These are phyloP conservation scores for Microtus richardsoni DNA, from an alignment of 2,113 vertebrate genomes.

Conservation along the genomic window DNA sequence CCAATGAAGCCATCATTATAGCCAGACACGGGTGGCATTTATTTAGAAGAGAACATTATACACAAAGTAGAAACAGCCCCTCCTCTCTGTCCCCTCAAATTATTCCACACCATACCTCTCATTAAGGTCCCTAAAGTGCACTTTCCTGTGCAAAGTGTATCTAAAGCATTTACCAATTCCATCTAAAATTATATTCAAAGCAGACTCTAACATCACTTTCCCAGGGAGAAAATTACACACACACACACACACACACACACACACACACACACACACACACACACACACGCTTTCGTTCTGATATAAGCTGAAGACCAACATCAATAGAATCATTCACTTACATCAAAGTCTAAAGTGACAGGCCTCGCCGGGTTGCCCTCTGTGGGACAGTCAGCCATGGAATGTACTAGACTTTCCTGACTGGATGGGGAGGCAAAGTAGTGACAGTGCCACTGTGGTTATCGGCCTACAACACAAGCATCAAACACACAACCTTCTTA, in stretches of 20 bases:
- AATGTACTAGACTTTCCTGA: conserved; percentile 82
- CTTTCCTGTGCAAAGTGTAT: conserved; percentile 26
- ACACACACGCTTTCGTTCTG: not conserved
- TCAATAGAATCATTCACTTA: conserved; percentile 60
- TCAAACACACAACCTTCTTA: conserved; percentile 85
- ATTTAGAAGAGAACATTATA: not conserved
- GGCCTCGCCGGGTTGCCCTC: conserved; percentile 63
- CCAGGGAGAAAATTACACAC: not conserved
- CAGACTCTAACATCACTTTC: conserved; percentile 12
- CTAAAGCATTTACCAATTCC: conserved; percentile 39
- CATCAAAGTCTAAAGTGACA: not conserved
- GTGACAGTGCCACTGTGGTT: conserved; percentile 23
- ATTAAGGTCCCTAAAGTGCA: not conserved
- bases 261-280: too few relatives aligned
- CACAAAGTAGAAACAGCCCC: not conserved
- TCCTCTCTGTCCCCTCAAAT: not conserved
- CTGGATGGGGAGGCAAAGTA: conserved; percentile 43
- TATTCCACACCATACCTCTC: conserved; percentile 6
- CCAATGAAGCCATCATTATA: conserved; percentile 47
- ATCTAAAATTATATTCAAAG: conserved; percentile 68
- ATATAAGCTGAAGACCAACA: conserved; percentile 58
- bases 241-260: too few relatives aligned
- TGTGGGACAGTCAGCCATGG: not conserved
- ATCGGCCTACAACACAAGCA: conserved; percentile 75
- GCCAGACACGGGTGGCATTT: not conserved